A percentile compares a stretch with the other conserved stretches of the same genome.
These are phyloP conservation scores for Diachasma alloeum DNA, from an alignment of 1,140 invertebrate species.

Conservation along the genomic window DNA sequence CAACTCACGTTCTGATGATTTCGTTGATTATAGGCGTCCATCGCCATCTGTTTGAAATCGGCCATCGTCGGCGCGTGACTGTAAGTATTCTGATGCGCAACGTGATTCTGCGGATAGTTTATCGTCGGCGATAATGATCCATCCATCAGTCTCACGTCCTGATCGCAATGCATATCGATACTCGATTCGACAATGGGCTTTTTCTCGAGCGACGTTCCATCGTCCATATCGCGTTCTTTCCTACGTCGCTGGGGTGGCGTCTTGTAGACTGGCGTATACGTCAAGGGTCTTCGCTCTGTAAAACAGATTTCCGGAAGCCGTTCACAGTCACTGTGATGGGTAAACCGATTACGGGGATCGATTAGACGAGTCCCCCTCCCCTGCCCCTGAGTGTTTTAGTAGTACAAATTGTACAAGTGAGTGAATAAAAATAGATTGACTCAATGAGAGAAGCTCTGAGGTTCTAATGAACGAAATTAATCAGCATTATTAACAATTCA, in stretches of 20 bases:
- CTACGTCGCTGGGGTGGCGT: slow-evolving; percentile 66
- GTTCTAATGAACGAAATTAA: too few species aligned
- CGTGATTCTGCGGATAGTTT: slow-evolving; percentile 49
- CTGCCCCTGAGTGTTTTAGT: background rate
- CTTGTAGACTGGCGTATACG: slow-evolving; percentile 68
- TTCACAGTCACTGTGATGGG: slow-evolving; percentile 5
- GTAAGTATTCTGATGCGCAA: slow-evolving; percentile 42
- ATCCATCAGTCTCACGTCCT: slow-evolving; percentile 39
- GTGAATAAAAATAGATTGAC: background rate
- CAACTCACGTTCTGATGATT: slow-evolving; percentile 56
- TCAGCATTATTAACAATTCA: too few species aligned
- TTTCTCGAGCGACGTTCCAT: slow-evolving; percentile 49
- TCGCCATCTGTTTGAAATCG: slow-evolving; percentile 59
- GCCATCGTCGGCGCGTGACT: slow-evolving; percentile 53
- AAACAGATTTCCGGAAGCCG: slow-evolving; percentile 48
- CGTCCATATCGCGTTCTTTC: slow-evolving; percentile 52
- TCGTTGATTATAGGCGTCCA: slow-evolving; percentile 58
- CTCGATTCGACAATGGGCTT: slow-evolving; percentile 49
- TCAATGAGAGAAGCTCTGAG: background rate
- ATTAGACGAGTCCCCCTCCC: background rate
- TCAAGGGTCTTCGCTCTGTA: slow-evolving; percentile 65
- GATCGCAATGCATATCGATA: slow-evolving; percentile 44
- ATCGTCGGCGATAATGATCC: slow-evolving; percentile 44
- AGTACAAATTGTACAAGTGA: background rate
- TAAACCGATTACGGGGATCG: slow-evolving; percentile 25